Base-by-base conservation (phyloP, 2,797 vertebrate species). In the Sphenodon punctatus region DNA sequence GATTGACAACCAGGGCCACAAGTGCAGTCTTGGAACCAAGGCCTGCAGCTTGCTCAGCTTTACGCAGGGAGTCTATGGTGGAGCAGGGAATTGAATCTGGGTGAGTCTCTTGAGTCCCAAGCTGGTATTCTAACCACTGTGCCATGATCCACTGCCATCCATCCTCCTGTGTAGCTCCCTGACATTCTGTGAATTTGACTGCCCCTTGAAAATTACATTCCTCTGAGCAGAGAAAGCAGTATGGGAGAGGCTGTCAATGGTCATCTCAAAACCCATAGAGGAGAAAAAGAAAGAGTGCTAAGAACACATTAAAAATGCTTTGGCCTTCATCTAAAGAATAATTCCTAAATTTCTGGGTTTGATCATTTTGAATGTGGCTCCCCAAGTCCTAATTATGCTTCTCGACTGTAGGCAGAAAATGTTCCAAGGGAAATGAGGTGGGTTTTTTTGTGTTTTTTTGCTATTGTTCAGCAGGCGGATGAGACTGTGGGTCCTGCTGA, bases 161-260 rank as follows among this genome's bases (percentile, higher is more conserved):
- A n/a, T n/a, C n/a, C n/a, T n/a, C n/a, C n/a, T n/a, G n/a, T n/a
- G n/a, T n/a, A 74, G 61, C 5, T 11, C 48, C 69, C 27, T 53
- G 38, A 1, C 0, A 65, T 14, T 2, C 5, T 22, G 22, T 23
- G 49, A 65, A 68, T 8, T 11, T 5, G 20, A 0, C 15, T 65
- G 58, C 8, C 38, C 42, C 42, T 22, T n/a, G 10, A 14, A 39
- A 67, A 74, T 0, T 0, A 59, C 34, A 19, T 45, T 15, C 17
- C 1, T 13, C 22, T 6, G 5, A 51, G 58, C 69, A 34, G 2
- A 36, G 16, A 4, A 0, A 17, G 2, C 46, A 34, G 39, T 51
- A 32, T n/a, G 22, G 51, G n/a, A 32, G n/a, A 17, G 27, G 51
- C 27, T 30, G 4, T 17, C 41, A 30, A 1, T n/a, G 23, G 30